Conservation (phyloP, 2,888 invertebrate species). For the Leptura quadrifasciata region DNA sequence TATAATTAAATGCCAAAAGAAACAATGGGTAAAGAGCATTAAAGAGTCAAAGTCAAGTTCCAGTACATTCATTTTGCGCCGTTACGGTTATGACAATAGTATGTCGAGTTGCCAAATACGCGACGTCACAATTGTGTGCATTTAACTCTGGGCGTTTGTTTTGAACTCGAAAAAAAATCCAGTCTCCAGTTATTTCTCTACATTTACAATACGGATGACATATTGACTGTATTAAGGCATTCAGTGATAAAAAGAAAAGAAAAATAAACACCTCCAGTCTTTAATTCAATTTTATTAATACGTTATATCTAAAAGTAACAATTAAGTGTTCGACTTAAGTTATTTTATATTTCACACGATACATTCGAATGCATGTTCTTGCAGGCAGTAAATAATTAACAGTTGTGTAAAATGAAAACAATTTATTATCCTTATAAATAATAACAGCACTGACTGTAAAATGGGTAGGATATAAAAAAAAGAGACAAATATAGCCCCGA, state of each 20-base stretch:
- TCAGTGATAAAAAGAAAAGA: neutral
- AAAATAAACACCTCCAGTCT: conserved; percentile 19
- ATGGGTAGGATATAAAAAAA: conserved; percentile 61
- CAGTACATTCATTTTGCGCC: too few species aligned
- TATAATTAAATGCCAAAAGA: too few species aligned
- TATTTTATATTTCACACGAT: conserved; percentile 22
- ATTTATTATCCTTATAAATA: conserved; percentile 59
- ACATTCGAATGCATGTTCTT: conserved; percentile 10
- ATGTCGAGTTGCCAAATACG: too few species aligned
- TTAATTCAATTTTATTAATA: conserved; percentile 20
- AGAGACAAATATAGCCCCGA: conserved; percentile 58
- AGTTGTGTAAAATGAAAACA: conserved; percentile 55
- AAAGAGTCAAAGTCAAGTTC: too few species aligned
- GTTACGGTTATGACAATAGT: too few species aligned
- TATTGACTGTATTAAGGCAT: too few species aligned
- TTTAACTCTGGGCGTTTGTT: too few species aligned
- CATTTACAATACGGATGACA: too few species aligned
- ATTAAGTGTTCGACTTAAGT: conserved; percentile 14
- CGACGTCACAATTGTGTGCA: too few species aligned
- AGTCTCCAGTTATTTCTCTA: too few species aligned
- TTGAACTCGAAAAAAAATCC: too few species aligned
- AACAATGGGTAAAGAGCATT: too few species aligned
- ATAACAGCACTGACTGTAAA: conserved; percentile 62
- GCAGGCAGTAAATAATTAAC: conserved; percentile 36
- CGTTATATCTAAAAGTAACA: conserved; percentile 10